phyloP scores from a whole-genome alignment of 2,888 invertebrate genomes.

The Periphyllus acericola region DNA sequence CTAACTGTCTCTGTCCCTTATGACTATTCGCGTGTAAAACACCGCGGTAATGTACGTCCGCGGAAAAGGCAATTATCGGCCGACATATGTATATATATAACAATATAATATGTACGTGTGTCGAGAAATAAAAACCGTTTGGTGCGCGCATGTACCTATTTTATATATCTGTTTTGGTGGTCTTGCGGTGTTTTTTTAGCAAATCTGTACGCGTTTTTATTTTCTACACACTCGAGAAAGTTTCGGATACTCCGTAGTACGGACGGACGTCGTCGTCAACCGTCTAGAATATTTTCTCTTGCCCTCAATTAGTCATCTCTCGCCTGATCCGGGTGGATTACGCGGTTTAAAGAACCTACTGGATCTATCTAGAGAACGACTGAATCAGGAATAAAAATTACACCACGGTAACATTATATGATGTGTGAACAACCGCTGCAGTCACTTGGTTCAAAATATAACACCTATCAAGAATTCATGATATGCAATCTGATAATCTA shows the following conservation, averaged over 20 bases:
- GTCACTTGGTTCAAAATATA: background rate
- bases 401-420: too few relatives aligned
- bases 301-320: conserved; percentile 56
- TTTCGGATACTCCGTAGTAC: background rate
- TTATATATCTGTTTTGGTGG: conserved; percentile 7
- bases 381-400: conserved; percentile 16
- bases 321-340: conserved; percentile 19
- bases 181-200: background rate
- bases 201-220: background rate
- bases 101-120: background rate
- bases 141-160: background rate
- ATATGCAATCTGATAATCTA: background rate
- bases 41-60: background rate
- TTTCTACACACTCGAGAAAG: conserved; percentile 29
- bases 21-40: background rate
- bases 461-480: too few relatives aligned
- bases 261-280: background rate
- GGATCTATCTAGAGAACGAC: background rate
- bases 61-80: background rate
- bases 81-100: background rate
- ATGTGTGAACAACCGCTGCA: too few relatives aligned
- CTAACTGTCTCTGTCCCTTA: background rate
- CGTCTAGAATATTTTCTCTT: conserved; percentile 58
- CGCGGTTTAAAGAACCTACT: conserved; percentile 3
- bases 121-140: background rate